phyloP scores from a whole-genome alignment of 2,888 invertebrate genomes.

The Notodonta dromedarius region DNA sequence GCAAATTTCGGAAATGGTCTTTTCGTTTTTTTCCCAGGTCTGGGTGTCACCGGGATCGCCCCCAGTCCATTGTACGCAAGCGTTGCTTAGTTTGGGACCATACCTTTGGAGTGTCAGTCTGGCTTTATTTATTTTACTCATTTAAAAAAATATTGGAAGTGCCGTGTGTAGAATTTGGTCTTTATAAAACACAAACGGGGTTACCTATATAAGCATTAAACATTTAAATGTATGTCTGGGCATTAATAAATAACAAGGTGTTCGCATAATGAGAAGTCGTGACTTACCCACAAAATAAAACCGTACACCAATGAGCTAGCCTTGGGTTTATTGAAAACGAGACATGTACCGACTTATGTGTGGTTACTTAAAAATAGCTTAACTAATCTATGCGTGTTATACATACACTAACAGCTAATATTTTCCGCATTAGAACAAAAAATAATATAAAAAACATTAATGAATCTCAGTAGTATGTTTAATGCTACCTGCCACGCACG shows the following conservation, averaged over 20 bases:
- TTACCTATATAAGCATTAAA: slow-evolving; percentile 15
- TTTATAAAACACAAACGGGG: neutral
- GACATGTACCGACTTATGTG: slow-evolving; percentile 1
- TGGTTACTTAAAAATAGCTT: neutral
- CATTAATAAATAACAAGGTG: slow-evolving; percentile 33
- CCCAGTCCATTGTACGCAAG: too few relatives aligned
- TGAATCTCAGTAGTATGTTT: neutral
- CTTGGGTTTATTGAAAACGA: slow-evolving; percentile 39
- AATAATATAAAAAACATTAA: neutral
- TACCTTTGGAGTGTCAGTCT: too few relatives aligned
- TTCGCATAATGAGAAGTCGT: slow-evolving; percentile 34
- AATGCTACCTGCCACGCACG: neutral
- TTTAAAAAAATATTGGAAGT: too few relatives aligned
- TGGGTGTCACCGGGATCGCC: too few relatives aligned
- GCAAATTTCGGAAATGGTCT: too few relatives aligned
- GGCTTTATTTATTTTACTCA: too few relatives aligned
- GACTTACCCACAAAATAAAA: slow-evolving; percentile 29
- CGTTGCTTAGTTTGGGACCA: too few relatives aligned
- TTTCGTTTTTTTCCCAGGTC: too few relatives aligned
- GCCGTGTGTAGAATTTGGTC: neutral
- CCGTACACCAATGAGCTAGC: slow-evolving; percentile 24
- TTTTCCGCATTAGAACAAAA: neutral
- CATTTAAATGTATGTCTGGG: slow-evolving; percentile 26
- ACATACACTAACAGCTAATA: neutral
- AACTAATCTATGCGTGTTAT: neutral